These are phyloP conservation scores for Drosophila fulvimacula DNA, from an alignment of 2,888 invertebrate genomes.

Conservation along the genomic window DNA sequence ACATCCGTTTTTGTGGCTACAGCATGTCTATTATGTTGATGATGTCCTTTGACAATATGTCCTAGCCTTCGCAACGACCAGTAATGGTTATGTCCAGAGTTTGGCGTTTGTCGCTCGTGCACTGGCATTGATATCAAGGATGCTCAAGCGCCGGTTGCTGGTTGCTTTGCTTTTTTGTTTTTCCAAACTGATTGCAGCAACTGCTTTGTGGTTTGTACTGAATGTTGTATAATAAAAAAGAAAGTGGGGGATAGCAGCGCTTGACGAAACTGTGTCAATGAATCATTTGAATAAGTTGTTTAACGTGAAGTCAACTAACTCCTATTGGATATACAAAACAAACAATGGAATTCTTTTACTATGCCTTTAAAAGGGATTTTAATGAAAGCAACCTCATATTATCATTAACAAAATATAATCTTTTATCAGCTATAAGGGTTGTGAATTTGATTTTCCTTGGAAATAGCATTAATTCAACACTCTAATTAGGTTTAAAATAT, in stretches of 20 bases:
- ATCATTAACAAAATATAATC: too few species aligned
- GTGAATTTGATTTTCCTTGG: neutral
- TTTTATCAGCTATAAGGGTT: too few species aligned
- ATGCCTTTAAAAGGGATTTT: neutral
- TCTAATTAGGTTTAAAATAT: neutral
- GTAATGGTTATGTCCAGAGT: slow-evolving; percentile 52
- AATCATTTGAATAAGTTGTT: slow-evolving; percentile 10
- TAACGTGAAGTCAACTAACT: neutral
- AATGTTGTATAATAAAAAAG: neutral
- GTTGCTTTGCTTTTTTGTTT: slow-evolving; percentile 22
- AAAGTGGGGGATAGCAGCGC: neutral
- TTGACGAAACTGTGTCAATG: slow-evolving; percentile 18
- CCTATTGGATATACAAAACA: too few species aligned
- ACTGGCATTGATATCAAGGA: slow-evolving; percentile 40
- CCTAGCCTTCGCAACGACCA: slow-evolving; percentile 17
- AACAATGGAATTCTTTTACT: too few species aligned
- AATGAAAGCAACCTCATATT: neutral
- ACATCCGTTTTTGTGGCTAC: slow-evolving; percentile 70
- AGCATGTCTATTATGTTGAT: slow-evolving; percentile 73
- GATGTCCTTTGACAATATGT: slow-evolving; percentile 74
- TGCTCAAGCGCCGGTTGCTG: slow-evolving; percentile 18
- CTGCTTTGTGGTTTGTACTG: slow-evolving; percentile 24
- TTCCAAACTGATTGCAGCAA: slow-evolving; percentile 27
- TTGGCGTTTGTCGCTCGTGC: slow-evolving; percentile 52
- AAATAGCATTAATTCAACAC: neutral